Evolutionary conservation across 2,888 invertebrate genomes (phyloP).

Genomic region (Campoplex capitator): DNA sequence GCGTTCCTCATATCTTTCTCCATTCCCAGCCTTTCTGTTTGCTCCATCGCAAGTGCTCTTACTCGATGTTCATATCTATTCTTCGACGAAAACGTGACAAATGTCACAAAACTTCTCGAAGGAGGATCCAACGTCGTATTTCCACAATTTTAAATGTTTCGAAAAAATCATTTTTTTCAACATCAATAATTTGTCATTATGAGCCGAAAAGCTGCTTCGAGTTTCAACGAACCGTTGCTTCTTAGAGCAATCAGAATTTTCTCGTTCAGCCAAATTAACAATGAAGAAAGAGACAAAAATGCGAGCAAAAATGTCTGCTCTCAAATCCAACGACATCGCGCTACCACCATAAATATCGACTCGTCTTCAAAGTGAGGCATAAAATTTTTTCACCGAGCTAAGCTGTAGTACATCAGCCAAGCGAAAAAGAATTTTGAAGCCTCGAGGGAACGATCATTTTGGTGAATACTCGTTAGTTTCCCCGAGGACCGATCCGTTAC

Average conservation of each 20-base stretch:
- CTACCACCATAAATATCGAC: background rate
- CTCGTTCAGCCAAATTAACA: background rate
- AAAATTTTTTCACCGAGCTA: background rate
- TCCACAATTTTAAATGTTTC: no score
- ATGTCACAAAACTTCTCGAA: no score
- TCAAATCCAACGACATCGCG: background rate
- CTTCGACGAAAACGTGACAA: background rate
- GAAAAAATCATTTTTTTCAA: no score
- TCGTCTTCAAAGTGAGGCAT: background rate
- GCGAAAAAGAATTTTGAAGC: background rate
- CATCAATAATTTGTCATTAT: no score
- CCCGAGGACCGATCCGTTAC: constrained; percentile 32
- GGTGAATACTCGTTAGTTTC: constrained; percentile 4
- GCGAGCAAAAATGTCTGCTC: background rate
- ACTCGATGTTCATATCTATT: background rate
- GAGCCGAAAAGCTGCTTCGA: no score
- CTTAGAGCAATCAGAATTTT: no score
- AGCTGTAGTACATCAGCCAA: background rate
- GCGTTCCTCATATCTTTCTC: background rate
- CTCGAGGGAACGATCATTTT: constrained; percentile 34
- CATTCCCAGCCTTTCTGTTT: background rate
- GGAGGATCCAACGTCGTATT: no score
- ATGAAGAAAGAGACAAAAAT: background rate
- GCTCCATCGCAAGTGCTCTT: background rate
- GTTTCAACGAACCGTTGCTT: no score